phyloP scores from a whole-genome alignment of 2,113 vertebrate species.

The Alectura lathami region DNA sequence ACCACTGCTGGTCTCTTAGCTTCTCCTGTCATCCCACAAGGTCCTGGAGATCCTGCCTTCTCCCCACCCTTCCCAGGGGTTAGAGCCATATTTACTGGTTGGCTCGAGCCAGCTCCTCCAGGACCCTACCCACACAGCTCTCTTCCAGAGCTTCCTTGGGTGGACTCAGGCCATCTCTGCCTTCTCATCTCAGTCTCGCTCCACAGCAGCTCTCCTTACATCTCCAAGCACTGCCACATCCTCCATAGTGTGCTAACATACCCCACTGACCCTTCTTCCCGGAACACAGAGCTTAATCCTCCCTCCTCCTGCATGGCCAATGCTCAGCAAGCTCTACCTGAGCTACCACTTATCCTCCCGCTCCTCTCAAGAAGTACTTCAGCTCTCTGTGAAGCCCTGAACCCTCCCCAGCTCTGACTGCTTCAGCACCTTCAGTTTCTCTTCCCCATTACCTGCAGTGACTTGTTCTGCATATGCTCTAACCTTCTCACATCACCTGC shows the following conservation, averaged over 20 bases:
- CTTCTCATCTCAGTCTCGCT: background rate
- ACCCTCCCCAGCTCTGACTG: background rate
- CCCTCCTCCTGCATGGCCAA: no score
- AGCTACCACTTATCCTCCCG: background rate
- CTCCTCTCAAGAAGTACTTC: background rate
- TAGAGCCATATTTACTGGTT: background rate
- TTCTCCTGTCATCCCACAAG: background rate
- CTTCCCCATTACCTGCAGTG: no score
- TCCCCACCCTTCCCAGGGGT: background rate
- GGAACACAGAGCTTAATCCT: background rate
- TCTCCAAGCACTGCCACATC: background rate
- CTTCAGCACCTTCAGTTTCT: background rate
- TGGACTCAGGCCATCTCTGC: background rate
- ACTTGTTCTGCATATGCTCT: background rate
- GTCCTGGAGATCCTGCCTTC: background rate
- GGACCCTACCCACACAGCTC: accelerated
- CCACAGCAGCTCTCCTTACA: background rate
- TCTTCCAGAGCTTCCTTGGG: background rate
- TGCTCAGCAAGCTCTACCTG: background rate
- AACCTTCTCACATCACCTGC: background rate
- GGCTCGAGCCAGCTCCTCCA: accelerated
- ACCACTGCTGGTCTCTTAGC: background rate
- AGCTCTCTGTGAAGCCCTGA: background rate
- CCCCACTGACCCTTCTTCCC: background rate
- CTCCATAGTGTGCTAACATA: background rate